phyloP scores from a whole-genome alignment of 2,113 vertebrate species.

The Casuarius casuarius region DNA sequence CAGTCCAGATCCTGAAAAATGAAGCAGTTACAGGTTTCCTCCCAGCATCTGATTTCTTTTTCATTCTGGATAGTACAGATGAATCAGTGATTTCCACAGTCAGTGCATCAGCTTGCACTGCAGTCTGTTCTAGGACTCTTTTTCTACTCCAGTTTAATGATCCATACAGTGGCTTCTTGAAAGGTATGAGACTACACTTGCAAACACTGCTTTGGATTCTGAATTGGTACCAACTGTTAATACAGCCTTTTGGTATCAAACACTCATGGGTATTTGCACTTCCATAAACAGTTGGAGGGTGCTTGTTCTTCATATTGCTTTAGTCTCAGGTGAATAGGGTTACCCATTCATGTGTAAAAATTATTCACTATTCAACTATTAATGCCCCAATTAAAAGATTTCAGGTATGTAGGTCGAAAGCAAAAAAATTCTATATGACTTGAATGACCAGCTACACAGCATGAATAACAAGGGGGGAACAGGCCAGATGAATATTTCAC shows the following conservation, averaged over 20 bases:
- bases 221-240: background rate
- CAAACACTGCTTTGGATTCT: background rate
- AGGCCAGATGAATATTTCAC: slow-evolving; percentile 4
- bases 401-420: background rate
- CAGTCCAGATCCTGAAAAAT: background rate
- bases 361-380: background rate
- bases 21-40: background rate
- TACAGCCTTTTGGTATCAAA: background rate
- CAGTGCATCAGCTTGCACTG: background rate
- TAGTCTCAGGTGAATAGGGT: background rate
- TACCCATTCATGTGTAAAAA: background rate
- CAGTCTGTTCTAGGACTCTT: background rate
- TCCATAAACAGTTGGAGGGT: background rate
- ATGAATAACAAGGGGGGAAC: slow-evolving; percentile 6
- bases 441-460: background rate
- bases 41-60: background rate
- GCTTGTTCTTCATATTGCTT: background rate
- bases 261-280: background rate
- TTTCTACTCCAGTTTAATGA: background rate
- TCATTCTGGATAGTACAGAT: background rate
- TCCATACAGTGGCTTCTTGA: background rate
- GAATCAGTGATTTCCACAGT: background rate
- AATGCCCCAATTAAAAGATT: background rate
- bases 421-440: background rate
- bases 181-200: background rate